Evolutionary conservation across 64 coral and sea anemone genomes (phyloP).

Genomic region (Trachythela sp.): DNA sequence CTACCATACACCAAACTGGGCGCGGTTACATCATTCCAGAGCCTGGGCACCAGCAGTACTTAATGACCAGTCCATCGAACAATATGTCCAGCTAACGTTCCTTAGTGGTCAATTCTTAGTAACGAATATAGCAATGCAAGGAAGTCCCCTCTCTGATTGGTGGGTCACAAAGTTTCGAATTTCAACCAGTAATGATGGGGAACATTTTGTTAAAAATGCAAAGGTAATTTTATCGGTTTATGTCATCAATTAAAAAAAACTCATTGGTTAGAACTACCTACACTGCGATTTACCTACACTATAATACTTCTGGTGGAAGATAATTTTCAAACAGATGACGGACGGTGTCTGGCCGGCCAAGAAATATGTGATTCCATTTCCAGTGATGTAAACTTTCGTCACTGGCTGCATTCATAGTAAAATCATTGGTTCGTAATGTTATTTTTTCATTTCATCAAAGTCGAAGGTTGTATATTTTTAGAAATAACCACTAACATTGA

Average conservation of each 20-base stretch:
- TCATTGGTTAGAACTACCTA: too few species aligned
- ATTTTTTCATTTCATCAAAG: too few species aligned
- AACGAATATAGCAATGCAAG: background rate
- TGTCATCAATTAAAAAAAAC: too few species aligned
- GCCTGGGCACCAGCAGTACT: background rate
- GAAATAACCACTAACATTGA: too few species aligned
- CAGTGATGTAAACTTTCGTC: too few species aligned
- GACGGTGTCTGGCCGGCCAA: too few species aligned
- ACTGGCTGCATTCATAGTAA: too few species aligned
- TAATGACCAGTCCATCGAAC: background rate
- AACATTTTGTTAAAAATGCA: background rate
- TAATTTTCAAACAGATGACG: background rate
- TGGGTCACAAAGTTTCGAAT: constrained; percentile 2
- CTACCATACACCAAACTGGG: background rate
- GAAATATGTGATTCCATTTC: too few species aligned
- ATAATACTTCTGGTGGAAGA: too few species aligned
- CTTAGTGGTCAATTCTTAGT: background rate
- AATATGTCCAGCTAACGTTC: background rate
- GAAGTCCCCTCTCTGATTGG: background rate
- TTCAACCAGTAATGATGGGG: background rate
- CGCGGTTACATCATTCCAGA: background rate
- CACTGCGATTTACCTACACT: too few species aligned
- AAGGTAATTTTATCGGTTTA: background rate
- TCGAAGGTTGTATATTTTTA: too few species aligned
- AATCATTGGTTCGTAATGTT: too few species aligned